Evolutionary conservation across 92 coral and sea anemone species (phyloP), one percentile per base, ranked within the genome.

Genomic region (Epizoanthus rinbou): DNA sequence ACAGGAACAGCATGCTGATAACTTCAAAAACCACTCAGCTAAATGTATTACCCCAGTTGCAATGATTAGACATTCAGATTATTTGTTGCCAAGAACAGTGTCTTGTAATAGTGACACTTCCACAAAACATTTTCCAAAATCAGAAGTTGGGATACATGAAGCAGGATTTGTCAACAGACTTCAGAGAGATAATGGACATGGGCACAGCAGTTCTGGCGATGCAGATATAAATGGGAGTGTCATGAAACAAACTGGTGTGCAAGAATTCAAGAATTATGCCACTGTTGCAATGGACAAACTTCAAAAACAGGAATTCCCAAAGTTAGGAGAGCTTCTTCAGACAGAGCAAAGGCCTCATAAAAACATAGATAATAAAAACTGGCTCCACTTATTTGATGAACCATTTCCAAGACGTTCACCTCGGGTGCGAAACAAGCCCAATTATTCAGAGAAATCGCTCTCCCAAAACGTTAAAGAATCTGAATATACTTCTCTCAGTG

Each of bases 351-450:
- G 1, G 14, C 50, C 41, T 25, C 62, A 15, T 8, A 72, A 84
- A 43, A 53, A 62, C 76, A 13, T 72, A 45, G 11, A 9, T 25
- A 68, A 31, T 2, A 67, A 75, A 59, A 81, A 84, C 53, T 93
- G 98, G 98, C 74, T 91, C 53, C 90, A 87, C 33, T 83, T 93
- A 47, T 93, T 93, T 82, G 95, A 93, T 28, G 98, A 93, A 74
- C 86, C 91, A 17, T 93, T 88, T 73, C 98, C 98, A 33, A 87
- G 98, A 39, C 79, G 98, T 52, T 91, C 95, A 24, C 93, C 95
- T 62, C 86, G 98, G 25, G 37, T 91, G 69, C 80, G 65, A 57
- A 74, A 91, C 28, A 54, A 56, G 23, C 88, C 88, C 15, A 64
- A 57, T 62, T 62, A 78, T 78, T 15, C 52, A 9, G 72, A 78